Evolutionary conservation across 23 tunicate genomes (phyloP).

Genomic region (Ciona savignyi): DNA sequence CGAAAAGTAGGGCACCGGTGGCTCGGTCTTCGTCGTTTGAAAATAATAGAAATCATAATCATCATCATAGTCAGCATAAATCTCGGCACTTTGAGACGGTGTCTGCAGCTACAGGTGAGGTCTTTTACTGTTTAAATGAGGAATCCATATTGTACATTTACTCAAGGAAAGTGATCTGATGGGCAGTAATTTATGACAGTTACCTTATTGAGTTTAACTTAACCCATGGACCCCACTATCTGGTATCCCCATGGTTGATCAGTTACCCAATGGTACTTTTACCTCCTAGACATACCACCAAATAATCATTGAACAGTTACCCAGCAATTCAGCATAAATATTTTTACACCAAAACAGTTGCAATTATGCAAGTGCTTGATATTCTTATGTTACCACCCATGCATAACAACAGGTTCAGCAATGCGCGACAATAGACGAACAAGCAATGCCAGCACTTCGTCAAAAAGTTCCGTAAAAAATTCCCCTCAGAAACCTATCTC

Average conservation of each 20-base stretch:
- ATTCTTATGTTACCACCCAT: too few relatives aligned
- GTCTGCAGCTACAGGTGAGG: neutral
- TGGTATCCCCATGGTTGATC: too few relatives aligned
- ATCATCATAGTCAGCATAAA: neutral
- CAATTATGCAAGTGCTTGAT: too few relatives aligned
- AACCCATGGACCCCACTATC: too few relatives aligned
- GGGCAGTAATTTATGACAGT: neutral
- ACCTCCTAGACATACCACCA: too few relatives aligned
- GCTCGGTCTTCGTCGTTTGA: neutral
- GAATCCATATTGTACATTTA: neutral
- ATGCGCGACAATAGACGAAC: slow-evolving; percentile 1
- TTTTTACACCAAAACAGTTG: neutral
- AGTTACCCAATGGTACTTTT: too few relatives aligned
- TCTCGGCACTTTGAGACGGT: neutral
- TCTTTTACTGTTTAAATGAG: neutral
- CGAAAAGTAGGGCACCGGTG: neutral
- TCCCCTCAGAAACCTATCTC: neutral
- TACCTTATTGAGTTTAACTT: neutral
- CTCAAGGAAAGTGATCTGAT: too few relatives aligned
- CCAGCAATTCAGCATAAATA: neutral
- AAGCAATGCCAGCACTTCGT: neutral
- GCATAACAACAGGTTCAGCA: neutral
- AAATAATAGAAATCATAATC: neutral
- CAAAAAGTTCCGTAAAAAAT: neutral
- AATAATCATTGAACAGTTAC: too few relatives aligned